phyloP scores from a whole-genome alignment of 2,888 invertebrate species.

The Drosophila kambysellisi region DNA sequence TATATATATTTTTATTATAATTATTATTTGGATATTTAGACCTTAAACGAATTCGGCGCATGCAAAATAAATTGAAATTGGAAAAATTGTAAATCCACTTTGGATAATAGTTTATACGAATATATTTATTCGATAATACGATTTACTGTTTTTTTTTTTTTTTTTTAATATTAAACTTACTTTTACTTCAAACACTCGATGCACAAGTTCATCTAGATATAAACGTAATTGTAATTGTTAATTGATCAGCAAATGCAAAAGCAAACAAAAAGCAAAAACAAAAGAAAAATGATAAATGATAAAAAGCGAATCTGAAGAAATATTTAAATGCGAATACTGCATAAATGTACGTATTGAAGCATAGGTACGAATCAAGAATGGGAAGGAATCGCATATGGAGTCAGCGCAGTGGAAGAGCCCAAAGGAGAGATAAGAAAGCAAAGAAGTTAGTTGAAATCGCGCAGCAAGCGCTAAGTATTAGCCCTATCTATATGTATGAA shows the following conservation, averaged over 20 bases:
- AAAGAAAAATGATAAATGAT: neutral
- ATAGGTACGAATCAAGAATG: conserved; percentile 20
- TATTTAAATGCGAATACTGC: conserved; percentile 29
- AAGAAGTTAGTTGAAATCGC: conserved; percentile 64
- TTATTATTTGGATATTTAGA: conserved; percentile 24
- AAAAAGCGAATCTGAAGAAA: conserved; percentile 7
- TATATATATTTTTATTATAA: conserved; percentile 39
- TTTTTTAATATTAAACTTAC: conserved; percentile 36
- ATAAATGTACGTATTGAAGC: conserved; percentile 25
- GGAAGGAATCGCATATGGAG: conserved; percentile 18
- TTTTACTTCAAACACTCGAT: conserved; percentile 71
- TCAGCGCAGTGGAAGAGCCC: conserved; percentile 2
- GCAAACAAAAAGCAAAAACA: conserved; percentile 1
- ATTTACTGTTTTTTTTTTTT: conserved; percentile 14
- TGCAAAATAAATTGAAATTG: conserved; percentile 35
- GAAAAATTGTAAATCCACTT: conserved; percentile 21
- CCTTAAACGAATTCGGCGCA: conserved; percentile 33
- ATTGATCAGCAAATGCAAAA: conserved; percentile 35
- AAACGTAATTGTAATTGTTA: conserved; percentile 50
- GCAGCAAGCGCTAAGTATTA: conserved; percentile 73
- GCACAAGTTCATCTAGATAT: conserved; percentile 68
- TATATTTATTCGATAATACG: conserved; percentile 24
- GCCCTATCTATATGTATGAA: conserved; percentile 72
- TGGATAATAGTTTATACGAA: conserved; percentile 22
- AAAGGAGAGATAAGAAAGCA: conserved; percentile 8